Percentiles rank a stretch among this genome's conserved stretches.
phyloP scores from a whole-genome alignment of 2,113 vertebrate species.

The Eulemur rufifrons region DNA sequence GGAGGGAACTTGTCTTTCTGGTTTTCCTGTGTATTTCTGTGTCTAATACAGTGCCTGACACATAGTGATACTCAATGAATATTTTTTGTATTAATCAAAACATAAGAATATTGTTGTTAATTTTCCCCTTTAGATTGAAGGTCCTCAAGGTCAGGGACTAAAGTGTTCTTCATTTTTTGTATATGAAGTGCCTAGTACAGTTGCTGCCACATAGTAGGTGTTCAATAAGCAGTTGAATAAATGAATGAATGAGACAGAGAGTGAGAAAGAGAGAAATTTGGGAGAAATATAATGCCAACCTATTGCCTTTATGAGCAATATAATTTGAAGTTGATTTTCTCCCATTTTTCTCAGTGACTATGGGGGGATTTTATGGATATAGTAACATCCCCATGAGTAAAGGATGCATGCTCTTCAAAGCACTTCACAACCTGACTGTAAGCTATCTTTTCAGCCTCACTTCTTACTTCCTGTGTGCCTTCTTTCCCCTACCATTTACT shows the following conservation, averaged over 20 bases:
- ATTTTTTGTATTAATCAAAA: background rate
- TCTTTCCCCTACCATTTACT: background rate
- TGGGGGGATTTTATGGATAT: background rate
- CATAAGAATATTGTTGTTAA: background rate
- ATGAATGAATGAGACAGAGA: background rate
- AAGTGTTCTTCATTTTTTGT: background rate
- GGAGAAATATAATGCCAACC: background rate
- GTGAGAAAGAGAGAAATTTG: background rate
- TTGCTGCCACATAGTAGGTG: background rate
- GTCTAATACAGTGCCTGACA: background rate
- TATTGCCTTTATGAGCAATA: background rate
- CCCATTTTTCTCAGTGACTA: background rate
- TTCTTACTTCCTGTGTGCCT: background rate
- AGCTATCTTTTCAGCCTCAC: background rate
- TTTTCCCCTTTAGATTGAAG: background rate
- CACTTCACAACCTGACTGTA: background rate
- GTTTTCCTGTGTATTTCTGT: conserved; percentile 14
- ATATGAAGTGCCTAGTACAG: background rate
- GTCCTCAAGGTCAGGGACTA: background rate
- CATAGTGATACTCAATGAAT: background rate
- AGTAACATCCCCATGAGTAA: background rate
- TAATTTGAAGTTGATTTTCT: background rate
- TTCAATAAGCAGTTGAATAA: background rate
- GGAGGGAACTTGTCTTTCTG: background rate
- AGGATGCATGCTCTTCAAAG: background rate